Conservation (phyloP, 2,797 vertebrate genomes). For the Decapterus maruadsi region DNA sequence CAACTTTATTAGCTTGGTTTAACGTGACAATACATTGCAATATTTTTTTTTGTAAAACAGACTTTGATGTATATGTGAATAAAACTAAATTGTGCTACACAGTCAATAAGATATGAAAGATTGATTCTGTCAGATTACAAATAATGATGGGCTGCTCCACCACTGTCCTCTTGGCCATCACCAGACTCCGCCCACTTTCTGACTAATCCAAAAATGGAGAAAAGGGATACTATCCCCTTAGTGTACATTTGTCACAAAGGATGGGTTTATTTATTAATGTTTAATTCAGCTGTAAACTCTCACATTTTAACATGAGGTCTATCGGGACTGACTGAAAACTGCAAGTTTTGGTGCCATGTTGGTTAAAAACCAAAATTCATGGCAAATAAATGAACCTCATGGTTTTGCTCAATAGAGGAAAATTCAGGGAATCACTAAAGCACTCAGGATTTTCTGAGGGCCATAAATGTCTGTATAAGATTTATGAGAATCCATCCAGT, state of each 20-base stretch:
- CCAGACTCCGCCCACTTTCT: too few species aligned
- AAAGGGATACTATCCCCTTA: too few species aligned
- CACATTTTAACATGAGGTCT: too few species aligned
- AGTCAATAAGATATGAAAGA: too few species aligned
- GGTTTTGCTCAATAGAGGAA: neutral
- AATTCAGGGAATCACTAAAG: neutral
- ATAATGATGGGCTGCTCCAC: too few species aligned
- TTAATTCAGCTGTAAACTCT: too few species aligned
- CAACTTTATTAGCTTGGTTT: neutral
- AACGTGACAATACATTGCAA: neutral
- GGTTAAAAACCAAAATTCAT: neutral
- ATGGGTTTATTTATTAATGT: too few species aligned
- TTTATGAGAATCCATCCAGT: neutral
- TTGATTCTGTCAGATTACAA: neutral
- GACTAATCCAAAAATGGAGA: too few species aligned
- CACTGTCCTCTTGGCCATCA: too few species aligned
- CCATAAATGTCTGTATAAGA: neutral
- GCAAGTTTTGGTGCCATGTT: too few species aligned
- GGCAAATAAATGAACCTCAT: neutral
- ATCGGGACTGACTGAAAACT: too few species aligned
- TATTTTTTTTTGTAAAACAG: neutral
- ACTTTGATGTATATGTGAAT: neutral
- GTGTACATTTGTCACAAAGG: too few species aligned
- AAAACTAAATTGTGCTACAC: neutral
- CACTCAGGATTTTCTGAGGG: neutral